These are phyloP conservation scores for Parapsyche elsis DNA, from an alignment of 1,140 invertebrate species.

Conservation along the genomic window DNA sequence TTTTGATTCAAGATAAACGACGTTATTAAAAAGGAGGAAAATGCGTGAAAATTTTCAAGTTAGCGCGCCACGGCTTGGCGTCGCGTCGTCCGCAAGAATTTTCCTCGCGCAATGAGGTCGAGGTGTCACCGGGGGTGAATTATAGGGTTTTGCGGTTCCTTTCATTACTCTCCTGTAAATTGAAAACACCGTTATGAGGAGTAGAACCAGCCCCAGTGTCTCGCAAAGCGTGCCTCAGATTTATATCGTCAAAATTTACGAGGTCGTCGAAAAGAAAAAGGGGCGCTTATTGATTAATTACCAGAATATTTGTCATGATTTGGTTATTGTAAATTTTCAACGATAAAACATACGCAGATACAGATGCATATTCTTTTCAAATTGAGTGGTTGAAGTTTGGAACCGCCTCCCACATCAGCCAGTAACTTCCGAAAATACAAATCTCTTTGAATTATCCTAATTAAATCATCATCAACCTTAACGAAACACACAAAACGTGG, in stretches of 20 bases:
- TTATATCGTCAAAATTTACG: conserved; percentile 15
- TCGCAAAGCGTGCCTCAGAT: conserved; percentile 15
- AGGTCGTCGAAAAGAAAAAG: background rate
- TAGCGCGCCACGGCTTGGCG: background rate
- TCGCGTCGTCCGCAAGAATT: conserved; percentile 9
- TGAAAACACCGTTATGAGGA: conserved; percentile 34
- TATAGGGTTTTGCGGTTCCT: conserved; percentile 41
- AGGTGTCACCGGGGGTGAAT: conserved; percentile 31
- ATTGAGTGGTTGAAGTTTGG: no score
- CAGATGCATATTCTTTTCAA: no score
- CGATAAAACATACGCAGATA: no score
- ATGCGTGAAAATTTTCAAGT: conserved; percentile 2
- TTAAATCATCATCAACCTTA: no score
- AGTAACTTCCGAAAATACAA: no score
- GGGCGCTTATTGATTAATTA: conserved; percentile 7
- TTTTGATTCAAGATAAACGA: conserved; percentile 10
- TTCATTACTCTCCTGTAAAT: conserved; percentile 38
- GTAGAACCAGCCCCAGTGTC: background rate
- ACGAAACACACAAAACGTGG: no score
- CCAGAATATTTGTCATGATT: background rate
- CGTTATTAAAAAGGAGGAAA: conserved; percentile 16
- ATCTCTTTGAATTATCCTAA: no score
- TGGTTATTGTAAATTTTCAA: background rate
- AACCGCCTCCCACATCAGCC: no score
- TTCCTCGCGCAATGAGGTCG: conserved; percentile 34